phyloP scores from a whole-genome alignment of 2,113 vertebrate species.

The Daphoenositta chrysoptera region DNA sequence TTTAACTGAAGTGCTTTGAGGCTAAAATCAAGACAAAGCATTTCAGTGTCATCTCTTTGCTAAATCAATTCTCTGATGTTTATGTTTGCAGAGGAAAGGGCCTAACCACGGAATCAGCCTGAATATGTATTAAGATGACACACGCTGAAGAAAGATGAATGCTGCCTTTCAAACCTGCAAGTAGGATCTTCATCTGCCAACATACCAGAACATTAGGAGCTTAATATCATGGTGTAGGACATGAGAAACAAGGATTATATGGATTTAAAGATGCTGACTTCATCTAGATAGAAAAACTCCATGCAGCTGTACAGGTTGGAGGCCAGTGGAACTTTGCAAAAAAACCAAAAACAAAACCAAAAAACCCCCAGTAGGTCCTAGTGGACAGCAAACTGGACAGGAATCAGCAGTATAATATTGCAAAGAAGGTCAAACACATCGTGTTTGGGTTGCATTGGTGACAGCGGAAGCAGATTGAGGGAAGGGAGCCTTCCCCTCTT shows the following conservation, averaged over 20 bases:
- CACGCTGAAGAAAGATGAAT: neutral
- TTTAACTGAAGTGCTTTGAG: neutral
- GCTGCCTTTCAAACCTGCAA: neutral
- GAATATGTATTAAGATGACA: neutral
- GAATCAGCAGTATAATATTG: neutral
- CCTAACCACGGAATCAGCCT: neutral
- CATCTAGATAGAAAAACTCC: neutral
- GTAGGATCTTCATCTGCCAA: neutral
- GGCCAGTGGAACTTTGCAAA: neutral
- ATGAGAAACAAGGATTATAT: neutral
- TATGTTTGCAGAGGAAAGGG: neutral
- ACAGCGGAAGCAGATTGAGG: neutral
- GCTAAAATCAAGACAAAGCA: neutral
- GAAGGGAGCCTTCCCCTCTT: neutral
- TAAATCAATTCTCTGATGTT: neutral
- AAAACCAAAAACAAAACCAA: rapidly evolving
- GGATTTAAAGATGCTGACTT: neutral
- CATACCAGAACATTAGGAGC: neutral
- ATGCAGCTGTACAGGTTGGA: neutral
- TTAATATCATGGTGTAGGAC: neutral
- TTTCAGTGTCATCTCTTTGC: neutral
- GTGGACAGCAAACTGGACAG: neutral
- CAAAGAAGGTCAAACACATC: neutral
- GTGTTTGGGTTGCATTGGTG: neutral
- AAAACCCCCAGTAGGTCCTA: rapidly evolving